These are phyloP conservation scores for Phacellophora camtschatica DNA, from an alignment of 30 jellyfish, hydroid and myxozoan species.

Conservation along the genomic window DNA sequence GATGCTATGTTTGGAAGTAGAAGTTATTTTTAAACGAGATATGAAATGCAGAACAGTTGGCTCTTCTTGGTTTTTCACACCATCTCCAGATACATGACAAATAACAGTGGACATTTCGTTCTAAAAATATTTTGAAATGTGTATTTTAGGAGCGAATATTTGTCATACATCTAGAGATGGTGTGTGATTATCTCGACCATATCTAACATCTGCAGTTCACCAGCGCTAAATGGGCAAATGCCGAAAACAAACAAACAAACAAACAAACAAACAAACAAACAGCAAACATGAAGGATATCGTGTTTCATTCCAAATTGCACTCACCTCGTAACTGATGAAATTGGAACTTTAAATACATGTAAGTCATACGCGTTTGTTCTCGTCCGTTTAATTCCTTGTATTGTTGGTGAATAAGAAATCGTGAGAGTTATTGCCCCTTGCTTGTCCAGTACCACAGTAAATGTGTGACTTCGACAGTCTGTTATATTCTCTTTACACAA, in stretches of 20 bases:
- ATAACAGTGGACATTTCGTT: too few species aligned
- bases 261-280: neutral
- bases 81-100: neutral
- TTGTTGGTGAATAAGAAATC: constrained; percentile 74
- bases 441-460: constrained; percentile 78
- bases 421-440: constrained; percentile 86
- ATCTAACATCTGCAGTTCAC: too few species aligned
- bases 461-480: constrained; percentile 69
- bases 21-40: neutral
- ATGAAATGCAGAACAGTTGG: neutral
- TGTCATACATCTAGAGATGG: too few species aligned
- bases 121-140: too few species aligned
- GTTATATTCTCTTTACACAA: constrained; percentile 80
- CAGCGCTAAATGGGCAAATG: too few species aligned
- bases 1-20: neutral
- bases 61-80: too few species aligned
- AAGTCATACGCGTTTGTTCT: constrained; percentile 67
- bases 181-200: too few species aligned
- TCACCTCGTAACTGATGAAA: constrained; percentile 86
- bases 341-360: constrained; percentile 89
- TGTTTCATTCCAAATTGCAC: neutral
- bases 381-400: constrained; percentile 81
- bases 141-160: too few species aligned
- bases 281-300: neutral
- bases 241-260: neutral